Evolutionary conservation across 2,113 vertebrate species (phyloP).

Genomic region (Tachysurus fulvidraco): DNA sequence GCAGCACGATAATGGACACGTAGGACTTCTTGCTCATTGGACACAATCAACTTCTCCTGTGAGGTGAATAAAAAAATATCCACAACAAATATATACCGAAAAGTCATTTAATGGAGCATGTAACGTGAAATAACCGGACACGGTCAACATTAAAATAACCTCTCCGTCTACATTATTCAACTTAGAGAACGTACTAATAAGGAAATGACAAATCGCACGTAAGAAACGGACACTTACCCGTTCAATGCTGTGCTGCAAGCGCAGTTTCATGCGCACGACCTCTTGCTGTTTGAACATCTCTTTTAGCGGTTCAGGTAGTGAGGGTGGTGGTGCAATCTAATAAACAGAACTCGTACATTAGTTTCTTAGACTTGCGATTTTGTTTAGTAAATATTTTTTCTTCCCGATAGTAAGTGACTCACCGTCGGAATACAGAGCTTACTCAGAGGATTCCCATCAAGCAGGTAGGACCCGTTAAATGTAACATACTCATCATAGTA

Average conservation of each 20-base stretch:
- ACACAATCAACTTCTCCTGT: slow-evolving; percentile 97
- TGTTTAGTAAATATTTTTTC: too few relatives aligned
- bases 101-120: not conserved
- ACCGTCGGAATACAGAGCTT: slow-evolving; percentile 98
- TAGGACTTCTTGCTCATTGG: slow-evolving; percentile 96
- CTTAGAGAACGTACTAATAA: not conserved
- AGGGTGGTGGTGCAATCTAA: slow-evolving; percentile 96
- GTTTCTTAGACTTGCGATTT: not conserved
- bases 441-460: slow-evolving; percentile 97
- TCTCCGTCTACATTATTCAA: not conserved
- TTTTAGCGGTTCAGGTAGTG: slow-evolving; percentile 92
- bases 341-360: slow-evolving; percentile 17
- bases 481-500: slow-evolving; percentile 98
- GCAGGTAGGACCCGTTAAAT: slow-evolving; percentile 95
- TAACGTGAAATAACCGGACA: not conserved
- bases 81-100: not conserved
- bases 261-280: slow-evolving; percentile 95
- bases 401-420: slow-evolving; percentile 65
- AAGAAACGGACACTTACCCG: slow-evolving; percentile 73
- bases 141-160: too few relatives aligned
- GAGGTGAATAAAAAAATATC: slow-evolving; percentile 8
- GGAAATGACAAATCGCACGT: not conserved
- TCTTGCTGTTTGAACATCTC: slow-evolving; percentile 98
- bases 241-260: slow-evolving; percentile 97
- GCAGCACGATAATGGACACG: slow-evolving; percentile 96